These are phyloP conservation scores for Hylaea fasciaria DNA, from an alignment of 2,888 invertebrate species.

Conservation along the genomic window DNA sequence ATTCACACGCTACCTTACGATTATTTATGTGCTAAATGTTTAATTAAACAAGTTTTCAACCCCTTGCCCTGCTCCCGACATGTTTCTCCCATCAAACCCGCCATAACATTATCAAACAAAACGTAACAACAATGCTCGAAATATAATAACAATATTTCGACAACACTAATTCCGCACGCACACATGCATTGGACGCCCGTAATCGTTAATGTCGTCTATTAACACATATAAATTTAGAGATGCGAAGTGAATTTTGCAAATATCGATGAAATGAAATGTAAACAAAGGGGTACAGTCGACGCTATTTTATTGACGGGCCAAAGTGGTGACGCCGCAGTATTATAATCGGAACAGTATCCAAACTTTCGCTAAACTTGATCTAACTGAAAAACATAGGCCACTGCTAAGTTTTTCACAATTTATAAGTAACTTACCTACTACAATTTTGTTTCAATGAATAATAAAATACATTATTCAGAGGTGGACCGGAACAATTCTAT, in stretches of 20 bases:
- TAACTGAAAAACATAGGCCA: not conserved
- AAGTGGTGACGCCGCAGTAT: slow-evolving; percentile 45
- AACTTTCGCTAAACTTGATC: not conserved
- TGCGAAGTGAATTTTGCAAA: slow-evolving; percentile 65
- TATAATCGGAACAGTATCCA: not conserved
- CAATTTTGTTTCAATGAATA: too few species aligned
- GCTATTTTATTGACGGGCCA: slow-evolving; percentile 56
- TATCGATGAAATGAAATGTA: slow-evolving; percentile 71
- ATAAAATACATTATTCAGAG: too few species aligned
- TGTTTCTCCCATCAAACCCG: slow-evolving; percentile 31
- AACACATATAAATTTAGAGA: slow-evolving; percentile 71
- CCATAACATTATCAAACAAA: slow-evolving; percentile 44
- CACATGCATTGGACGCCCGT: slow-evolving; percentile 44
- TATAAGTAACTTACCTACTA: too few species aligned
- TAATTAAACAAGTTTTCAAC: slow-evolving; percentile 22
- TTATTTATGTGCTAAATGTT: slow-evolving; percentile 5
- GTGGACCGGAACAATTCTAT: too few species aligned
- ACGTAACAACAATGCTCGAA: slow-evolving; percentile 56
- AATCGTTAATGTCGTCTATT: slow-evolving; percentile 69
- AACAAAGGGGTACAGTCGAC: slow-evolving; percentile 53
- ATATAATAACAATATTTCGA: slow-evolving; percentile 56
- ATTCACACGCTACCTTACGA: not conserved
- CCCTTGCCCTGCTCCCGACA: slow-evolving; percentile 24
- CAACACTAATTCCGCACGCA: slow-evolving; percentile 60
- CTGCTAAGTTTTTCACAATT: too few species aligned